These are phyloP conservation scores for Drosophila ananassae DNA, from an alignment of 1,140 invertebrate species.

Conservation along the genomic window DNA sequence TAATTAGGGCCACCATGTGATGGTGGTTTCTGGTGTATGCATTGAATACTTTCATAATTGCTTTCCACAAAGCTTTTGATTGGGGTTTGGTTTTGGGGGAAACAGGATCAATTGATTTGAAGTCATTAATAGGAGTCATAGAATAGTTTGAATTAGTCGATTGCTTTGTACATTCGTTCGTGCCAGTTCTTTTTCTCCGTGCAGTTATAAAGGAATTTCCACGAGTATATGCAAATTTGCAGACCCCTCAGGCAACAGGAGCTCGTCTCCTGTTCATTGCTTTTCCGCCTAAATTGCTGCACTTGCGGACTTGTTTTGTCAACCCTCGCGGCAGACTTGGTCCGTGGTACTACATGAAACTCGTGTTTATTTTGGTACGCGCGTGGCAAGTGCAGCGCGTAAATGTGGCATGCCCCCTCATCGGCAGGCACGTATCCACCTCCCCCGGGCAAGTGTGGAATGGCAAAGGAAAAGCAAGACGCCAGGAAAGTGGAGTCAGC, in stretches of 20 bases:
- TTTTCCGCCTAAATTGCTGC: conserved; percentile 57
- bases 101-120: not conserved
- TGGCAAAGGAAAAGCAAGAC: conserved; percentile 38
- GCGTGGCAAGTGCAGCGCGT: conserved; percentile 71
- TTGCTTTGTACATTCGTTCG: not conserved
- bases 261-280: conserved; percentile 8
- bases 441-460: conserved; percentile 24
- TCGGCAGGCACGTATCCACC: conserved; percentile 46
- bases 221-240: not conserved
- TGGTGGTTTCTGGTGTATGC: not conserved
- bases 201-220: conserved; percentile 8
- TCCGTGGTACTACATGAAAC: conserved; percentile 17
- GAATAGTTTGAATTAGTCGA: no score
- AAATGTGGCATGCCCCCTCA: conserved; percentile 61
- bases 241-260: conserved; percentile 5
- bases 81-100: not conserved
- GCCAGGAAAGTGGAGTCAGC: conserved; percentile 45
- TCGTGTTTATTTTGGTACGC: conserved; percentile 71
- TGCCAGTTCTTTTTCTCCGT: not conserved
- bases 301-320: conserved; percentile 49
- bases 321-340: conserved; percentile 26
- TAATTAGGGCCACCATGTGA: conserved; percentile 34
- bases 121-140: no score
- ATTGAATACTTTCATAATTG: conserved; percentile 39
- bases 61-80: conserved; percentile 29